These are phyloP conservation scores for Clarias batrachus DNA, from an alignment of 2,113 vertebrate species.

Conservation along the genomic window DNA sequence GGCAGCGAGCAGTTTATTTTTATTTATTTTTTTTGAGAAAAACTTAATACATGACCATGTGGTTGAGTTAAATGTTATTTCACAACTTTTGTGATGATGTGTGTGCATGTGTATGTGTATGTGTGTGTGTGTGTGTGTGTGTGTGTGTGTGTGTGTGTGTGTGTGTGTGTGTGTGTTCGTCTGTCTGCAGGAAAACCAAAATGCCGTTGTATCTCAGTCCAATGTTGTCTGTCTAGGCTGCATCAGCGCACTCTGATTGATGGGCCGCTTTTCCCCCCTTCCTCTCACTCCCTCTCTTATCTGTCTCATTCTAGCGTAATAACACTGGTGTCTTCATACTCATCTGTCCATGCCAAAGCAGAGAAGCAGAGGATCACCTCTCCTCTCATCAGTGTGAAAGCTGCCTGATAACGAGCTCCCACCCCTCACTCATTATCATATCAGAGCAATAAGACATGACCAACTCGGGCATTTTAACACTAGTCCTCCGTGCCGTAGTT, in stretches of 20 bases:
- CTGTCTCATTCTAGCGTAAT: neutral
- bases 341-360: neutral
- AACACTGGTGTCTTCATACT: neutral
- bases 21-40: neutral
- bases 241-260: slow-evolving; percentile 39
- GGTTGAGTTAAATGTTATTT: slow-evolving; percentile 31
- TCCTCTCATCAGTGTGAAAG: slow-evolving; percentile 9
- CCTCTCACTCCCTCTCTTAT: neutral
- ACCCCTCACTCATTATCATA: neutral
- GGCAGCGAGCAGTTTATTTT: neutral
- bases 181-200: neutral
- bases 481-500: neutral
- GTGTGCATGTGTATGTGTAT: neutral
- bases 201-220: neutral
- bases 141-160: neutral
- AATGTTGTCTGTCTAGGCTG: slow-evolving; percentile 19
- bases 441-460: slow-evolving; percentile 21
- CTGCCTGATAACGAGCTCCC: slow-evolving; percentile 16
- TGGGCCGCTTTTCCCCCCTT: neutral
- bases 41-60: slow-evolving; percentile 22
- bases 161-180: neutral
- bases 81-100: neutral
- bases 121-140: neutral
- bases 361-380: neutral
- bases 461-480: neutral